Percentiles rank a stretch among this genome's conserved stretches.
These are phyloP conservation scores for Anhinga anhinga DNA, from an alignment of 2,113 vertebrate genomes.

Conservation along the genomic window DNA sequence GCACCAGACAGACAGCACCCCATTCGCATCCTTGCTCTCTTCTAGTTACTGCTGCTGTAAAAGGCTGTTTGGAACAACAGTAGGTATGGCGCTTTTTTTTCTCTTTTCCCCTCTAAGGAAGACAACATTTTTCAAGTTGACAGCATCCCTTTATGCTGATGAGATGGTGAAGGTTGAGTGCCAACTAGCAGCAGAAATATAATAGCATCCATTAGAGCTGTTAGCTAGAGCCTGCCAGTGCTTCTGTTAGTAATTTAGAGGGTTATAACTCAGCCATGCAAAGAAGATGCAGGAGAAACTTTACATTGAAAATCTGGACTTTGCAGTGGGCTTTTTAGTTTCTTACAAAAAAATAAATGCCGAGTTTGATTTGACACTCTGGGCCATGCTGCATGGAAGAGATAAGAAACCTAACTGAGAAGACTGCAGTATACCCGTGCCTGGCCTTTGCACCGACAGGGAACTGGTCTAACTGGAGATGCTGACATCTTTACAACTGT, in stretches of 20 bases:
- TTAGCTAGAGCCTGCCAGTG: constrained; percentile 25
- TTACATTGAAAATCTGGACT: background rate
- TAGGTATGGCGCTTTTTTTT: background rate
- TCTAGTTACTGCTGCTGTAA: background rate
- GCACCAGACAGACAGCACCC: background rate
- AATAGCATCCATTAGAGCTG: constrained; percentile 53
- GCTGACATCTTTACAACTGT: background rate
- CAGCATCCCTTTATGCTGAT: constrained; percentile 52
- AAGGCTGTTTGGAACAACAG: background rate
- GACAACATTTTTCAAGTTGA: constrained; percentile 42
- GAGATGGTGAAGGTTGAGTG: constrained; percentile 22
- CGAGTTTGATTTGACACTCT: background rate
- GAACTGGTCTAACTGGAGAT: background rate
- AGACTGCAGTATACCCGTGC: background rate
- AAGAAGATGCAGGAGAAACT: constrained; percentile 18
- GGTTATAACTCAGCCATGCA: constrained; percentile 28
- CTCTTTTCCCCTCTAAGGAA: background rate
- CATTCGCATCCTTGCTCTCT: background rate
- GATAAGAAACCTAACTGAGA: background rate
- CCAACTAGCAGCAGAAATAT: constrained; percentile 39
- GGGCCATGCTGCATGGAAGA: background rate
- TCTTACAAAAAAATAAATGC: background rate
- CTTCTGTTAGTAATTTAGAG: constrained; percentile 44
- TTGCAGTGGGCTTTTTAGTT: background rate
- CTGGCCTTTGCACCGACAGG: background rate